Evolutionary conservation across 2,888 invertebrate genomes (phyloP), one percentile per base, ranked within the genome.

Genomic region (Sphecodes monilicornis): DNA sequence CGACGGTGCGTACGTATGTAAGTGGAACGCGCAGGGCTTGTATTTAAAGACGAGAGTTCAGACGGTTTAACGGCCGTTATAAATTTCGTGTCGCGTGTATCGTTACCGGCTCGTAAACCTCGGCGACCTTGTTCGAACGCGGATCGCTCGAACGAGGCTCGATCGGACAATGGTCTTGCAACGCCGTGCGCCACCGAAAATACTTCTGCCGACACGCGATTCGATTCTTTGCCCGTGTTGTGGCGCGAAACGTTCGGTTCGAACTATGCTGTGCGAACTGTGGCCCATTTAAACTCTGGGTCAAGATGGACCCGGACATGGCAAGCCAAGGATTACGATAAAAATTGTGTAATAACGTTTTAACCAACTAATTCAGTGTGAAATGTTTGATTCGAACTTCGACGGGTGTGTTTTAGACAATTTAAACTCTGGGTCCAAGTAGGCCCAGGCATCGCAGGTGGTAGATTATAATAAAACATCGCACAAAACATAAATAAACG

Each of bases 51-150:
- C 32, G 5, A n/a, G 46, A 79, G 39, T 69, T 72, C 46, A 39
- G 18, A n/a, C 39, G 69, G 41, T 32, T 74, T 54, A 79, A 79
- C 32, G 50, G 18, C 13, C 39, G 39, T 29, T 57, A 60, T 82
- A 64, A 79, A 82, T 41, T 54, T 77, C 72, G 57, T 29, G 72
- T 78, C 68, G 13, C 78, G 57, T 29, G 60, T 26, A 22, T 79
- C 79, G 60, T 70, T 78, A 57, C 36, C n/a, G 39, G 50, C 50
- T 60, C 69, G 82, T 82, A 79, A 82, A 79, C 29, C 32, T 70
- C n/a, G 3, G 16, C 46, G 50, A 70, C 41, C 64, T 75, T 81
- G 80, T 72, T 68, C 18, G 72, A 54, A 80, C 4, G 22, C 64
- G 32, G 6, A 70, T 68, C 29, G 29, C 54, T 54, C 54, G 70